Conservation (phyloP, 2,113 vertebrate genomes). For the Plecotus auritus region DNA sequence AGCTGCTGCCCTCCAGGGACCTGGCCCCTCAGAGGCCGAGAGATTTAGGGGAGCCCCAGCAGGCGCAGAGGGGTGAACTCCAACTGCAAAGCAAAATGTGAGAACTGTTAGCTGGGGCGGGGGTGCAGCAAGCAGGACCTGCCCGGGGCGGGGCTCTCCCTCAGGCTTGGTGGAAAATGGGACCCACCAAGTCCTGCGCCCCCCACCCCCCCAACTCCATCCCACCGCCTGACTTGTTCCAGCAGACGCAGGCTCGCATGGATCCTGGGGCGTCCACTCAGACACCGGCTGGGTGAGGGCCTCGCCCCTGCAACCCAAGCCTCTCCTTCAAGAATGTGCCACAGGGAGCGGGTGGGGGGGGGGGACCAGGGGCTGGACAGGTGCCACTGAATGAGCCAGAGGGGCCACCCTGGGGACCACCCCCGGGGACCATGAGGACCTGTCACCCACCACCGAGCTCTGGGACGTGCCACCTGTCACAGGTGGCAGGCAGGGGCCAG, state of each 20-base stretch:
- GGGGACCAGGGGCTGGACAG: neutral
- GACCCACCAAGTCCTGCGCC: neutral
- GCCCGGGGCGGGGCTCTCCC: neutral
- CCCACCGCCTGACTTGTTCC: neutral
- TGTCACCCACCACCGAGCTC: neutral
- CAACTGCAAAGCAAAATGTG: constrained; percentile 47
- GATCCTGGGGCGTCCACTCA: neutral
- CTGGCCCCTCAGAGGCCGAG: neutral
- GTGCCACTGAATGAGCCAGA: neutral
- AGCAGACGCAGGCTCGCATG: neutral
- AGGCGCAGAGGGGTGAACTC: neutral
- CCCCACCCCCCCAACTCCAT: neutral
- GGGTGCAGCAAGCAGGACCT: neutral
- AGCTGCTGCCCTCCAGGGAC: neutral
- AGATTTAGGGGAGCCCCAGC: neutral
- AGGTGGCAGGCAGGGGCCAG: too few species aligned
- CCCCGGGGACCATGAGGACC: neutral
- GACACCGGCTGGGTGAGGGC: neutral
- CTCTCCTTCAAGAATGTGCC: neutral
- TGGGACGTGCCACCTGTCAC: neutral
- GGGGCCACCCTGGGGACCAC: neutral
- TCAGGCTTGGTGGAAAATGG: neutral
- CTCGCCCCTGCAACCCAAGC: constrained; percentile 1
- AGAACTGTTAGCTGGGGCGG: neutral
- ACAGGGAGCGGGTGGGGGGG: too few species aligned